These are phyloP conservation scores for Cephalophus harveyi DNA, from an alignment of 2,113 vertebrate genomes.

Conservation along the genomic window DNA sequence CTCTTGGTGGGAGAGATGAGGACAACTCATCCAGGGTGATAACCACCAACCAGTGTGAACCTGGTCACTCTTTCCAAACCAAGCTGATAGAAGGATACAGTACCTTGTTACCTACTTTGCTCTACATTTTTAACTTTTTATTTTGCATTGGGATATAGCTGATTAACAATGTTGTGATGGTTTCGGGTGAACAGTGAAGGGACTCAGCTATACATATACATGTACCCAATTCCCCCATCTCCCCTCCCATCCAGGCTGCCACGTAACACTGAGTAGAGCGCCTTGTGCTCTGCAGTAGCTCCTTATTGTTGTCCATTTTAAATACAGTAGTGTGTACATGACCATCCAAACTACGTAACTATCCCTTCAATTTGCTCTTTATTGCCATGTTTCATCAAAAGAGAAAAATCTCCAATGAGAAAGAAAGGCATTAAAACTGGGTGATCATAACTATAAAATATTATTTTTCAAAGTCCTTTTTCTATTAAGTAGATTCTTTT, in stretches of 20 bases:
- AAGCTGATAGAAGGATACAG: neutral
- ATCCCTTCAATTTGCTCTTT: neutral
- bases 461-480: neutral
- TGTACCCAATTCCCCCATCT: neutral
- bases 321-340: neutral
- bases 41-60: neutral
- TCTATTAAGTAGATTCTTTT: neutral
- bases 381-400: neutral
- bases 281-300: neutral
- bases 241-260: neutral
- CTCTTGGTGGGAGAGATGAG: fast-evolving
- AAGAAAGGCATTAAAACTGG: neutral
- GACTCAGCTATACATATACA: neutral
- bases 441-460: neutral
- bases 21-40: neutral
- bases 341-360: neutral
- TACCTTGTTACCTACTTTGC: neutral
- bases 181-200: neutral
- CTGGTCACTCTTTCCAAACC: neutral
- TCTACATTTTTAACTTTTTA: neutral
- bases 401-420: neutral
- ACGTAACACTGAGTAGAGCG: neutral
- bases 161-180: neutral
- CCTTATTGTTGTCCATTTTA: neutral
- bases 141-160: neutral